Evolutionary conservation across 2,113 vertebrate genomes (phyloP).

Genomic region (Menura novaehollandiae): DNA sequence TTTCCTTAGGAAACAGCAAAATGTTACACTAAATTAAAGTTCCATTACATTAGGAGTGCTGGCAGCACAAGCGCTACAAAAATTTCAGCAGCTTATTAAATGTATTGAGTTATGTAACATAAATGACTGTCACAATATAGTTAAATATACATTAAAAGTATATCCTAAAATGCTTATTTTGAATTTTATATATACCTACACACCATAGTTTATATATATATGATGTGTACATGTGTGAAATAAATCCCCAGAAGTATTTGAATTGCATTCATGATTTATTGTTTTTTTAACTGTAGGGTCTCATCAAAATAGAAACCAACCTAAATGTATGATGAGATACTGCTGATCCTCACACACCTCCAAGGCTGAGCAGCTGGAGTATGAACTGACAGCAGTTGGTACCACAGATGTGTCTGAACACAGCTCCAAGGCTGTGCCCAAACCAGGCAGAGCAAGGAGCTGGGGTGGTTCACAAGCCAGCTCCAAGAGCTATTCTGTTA

Average conservation of each 20-base stretch:
- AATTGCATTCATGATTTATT: neutral
- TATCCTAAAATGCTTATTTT: neutral
- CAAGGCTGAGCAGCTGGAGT: neutral
- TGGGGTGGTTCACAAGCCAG: neutral
- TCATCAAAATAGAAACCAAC: neutral
- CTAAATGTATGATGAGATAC: neutral
- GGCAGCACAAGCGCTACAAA: neutral
- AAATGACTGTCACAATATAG: neutral
- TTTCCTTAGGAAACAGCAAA: neutral
- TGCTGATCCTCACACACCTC: neutral
- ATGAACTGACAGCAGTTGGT: accelerated
- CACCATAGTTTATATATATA: neutral
- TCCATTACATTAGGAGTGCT: neutral
- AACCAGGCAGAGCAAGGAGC: neutral
- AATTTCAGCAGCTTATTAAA: neutral
- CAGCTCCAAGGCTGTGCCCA: neutral
- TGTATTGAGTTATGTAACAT: neutral
- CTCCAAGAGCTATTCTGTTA: neutral
- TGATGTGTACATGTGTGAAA: neutral
- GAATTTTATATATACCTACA: neutral
- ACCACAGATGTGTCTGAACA: neutral
- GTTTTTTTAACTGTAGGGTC: neutral
- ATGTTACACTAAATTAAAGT: neutral
- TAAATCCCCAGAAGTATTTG: neutral
- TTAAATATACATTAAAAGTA: neutral